Evolutionary conservation across 2,888 invertebrate species (phyloP).

Genomic region (Ellobium chinense): DNA sequence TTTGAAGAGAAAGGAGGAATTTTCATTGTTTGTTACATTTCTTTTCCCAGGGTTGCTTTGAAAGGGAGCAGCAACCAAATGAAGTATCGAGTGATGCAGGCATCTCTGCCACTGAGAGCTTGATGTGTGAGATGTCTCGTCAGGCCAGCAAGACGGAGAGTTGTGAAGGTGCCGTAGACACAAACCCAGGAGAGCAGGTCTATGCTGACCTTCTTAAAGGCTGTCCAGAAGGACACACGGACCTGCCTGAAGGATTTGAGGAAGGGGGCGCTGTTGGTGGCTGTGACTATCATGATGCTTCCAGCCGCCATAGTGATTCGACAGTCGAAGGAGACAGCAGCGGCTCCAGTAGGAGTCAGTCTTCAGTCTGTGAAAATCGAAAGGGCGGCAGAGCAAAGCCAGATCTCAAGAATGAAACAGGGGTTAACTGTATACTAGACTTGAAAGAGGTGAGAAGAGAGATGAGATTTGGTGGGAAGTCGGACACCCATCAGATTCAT

Average conservation of each 20-base stretch:
- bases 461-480: too few species aligned
- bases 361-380: neutral
- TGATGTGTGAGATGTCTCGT: conserved; percentile 68
- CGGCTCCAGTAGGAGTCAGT: conserved; percentile 20
- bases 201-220: conserved; percentile 53
- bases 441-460: too few species aligned
- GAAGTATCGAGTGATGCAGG: conserved; percentile 57
- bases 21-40: too few species aligned
- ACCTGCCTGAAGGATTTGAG: conserved; percentile 25
- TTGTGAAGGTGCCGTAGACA: conserved; percentile 61
- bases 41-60: conserved; percentile 58
- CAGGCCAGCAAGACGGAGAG: conserved; percentile 74
- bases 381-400: too few species aligned
- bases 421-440: too few species aligned
- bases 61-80: conserved; percentile 59
- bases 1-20: too few species aligned
- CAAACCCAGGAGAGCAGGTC: conserved; percentile 50
- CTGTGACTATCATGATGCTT: neutral
- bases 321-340: conserved; percentile 38
- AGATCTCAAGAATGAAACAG: too few species aligned
- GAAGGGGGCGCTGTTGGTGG: conserved; percentile 30
- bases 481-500: too few species aligned
- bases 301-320: conserved; percentile 43
- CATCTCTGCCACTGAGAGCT: conserved; percentile 64
- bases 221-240: neutral